phyloP scores from a whole-genome alignment of 2,797 vertebrate species.

The Neopelma chrysocephalum region DNA sequence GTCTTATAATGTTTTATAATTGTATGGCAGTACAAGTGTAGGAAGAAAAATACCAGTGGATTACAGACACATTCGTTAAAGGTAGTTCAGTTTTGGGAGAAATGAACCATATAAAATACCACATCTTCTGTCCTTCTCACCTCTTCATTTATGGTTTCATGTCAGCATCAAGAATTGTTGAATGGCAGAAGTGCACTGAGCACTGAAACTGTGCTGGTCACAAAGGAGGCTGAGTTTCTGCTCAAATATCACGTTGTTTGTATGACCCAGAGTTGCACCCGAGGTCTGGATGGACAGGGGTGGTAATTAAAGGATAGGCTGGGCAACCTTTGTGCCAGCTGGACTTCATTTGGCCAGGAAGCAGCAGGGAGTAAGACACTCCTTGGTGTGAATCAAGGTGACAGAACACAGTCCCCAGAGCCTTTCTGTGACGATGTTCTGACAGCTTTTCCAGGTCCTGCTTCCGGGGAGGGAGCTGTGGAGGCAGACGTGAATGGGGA shows the following conservation, averaged over 20 bases:
- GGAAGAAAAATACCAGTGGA: neutral
- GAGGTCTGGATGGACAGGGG: neutral
- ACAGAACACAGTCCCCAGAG: neutral
- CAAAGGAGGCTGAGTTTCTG: neutral
- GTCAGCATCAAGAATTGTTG: neutral
- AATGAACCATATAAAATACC: neutral
- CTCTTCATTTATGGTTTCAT: neutral
- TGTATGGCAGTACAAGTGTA: neutral
- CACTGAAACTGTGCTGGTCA: neutral
- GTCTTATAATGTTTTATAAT: neutral
- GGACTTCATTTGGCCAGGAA: neutral
- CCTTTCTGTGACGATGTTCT: neutral
- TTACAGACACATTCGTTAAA: neutral
- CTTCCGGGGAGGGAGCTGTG: neutral
- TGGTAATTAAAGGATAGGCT: neutral
- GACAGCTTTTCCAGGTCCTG: neutral
- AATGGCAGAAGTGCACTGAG: neutral
- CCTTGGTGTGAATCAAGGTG: neutral
- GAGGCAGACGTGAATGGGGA: rapidly evolving
- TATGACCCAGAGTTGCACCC: neutral
- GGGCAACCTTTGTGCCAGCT: neutral
- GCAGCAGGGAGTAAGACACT: neutral
- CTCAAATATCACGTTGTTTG: neutral
- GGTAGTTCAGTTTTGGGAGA: neutral
- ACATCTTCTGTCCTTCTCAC: neutral